Percentiles rank a stretch among this genome's conserved stretches.
Evolutionary conservation across 2,113 vertebrate genomes (phyloP).

Genomic region (Pipa parva): DNA sequence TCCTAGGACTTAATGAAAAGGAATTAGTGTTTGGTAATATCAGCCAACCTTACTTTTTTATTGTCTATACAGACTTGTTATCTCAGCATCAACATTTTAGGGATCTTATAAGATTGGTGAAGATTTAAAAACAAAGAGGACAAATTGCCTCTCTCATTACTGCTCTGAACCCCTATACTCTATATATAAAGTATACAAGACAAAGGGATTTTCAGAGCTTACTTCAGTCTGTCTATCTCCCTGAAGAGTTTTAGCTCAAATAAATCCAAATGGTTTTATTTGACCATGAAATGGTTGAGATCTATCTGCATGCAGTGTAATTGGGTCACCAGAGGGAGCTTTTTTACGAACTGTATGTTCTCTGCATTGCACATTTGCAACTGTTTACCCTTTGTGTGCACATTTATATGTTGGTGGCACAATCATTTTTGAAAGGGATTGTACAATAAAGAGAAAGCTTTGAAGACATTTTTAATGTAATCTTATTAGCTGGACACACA

Average conservation of each 20-base stretch:
- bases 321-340: constrained; percentile 41
- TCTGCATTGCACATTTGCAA: constrained; percentile 22
- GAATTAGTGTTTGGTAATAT: no score
- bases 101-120: no score
- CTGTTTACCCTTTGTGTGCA: constrained; percentile 13
- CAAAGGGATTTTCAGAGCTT: constrained; percentile 19
- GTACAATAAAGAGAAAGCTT: constrained; percentile 34
- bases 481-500: constrained; percentile 32
- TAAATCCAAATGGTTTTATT: constrained; percentile 36
- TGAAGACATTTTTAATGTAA: constrained; percentile 39
- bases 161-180: no score
- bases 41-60: no score
- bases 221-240: constrained; percentile 8
- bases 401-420: constrained; percentile 28
- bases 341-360: constrained; percentile 24
- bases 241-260: constrained; percentile 25
- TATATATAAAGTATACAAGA: no score
- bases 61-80: no score
- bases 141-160: no score
- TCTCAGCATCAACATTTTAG: no score
- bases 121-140: no score
- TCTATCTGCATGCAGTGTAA: constrained; percentile 23
- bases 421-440: constrained; percentile 27
- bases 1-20: no score
- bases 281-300: constrained; percentile 31